Conservation (phyloP, 2,113 vertebrate genomes). For the Trematocara macrostoma region DNA sequence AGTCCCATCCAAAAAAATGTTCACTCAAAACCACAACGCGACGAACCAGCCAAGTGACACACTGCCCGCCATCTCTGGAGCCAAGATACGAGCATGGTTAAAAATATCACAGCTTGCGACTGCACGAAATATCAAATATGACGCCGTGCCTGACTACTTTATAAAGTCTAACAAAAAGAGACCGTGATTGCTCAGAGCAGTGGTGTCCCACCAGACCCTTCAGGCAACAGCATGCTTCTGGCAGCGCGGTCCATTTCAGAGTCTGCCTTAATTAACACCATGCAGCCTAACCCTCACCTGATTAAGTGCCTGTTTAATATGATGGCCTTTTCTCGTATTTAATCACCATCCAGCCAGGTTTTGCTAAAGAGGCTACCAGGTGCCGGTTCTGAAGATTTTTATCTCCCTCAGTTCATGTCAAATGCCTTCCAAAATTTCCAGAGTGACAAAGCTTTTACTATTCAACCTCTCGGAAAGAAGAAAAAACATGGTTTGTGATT, state of each 20-base stretch:
- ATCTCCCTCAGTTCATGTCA: background rate
- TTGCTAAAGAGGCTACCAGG: conserved; percentile 14
- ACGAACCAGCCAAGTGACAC: background rate
- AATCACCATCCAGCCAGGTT: conserved; percentile 40
- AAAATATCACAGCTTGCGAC: background rate
- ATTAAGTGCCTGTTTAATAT: conserved; percentile 54
- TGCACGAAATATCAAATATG: background rate
- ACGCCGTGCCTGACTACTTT: background rate
- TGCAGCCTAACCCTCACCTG: conserved; percentile 38
- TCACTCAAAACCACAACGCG: background rate
- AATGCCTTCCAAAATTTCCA: background rate
- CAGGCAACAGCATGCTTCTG: conserved; percentile 43
- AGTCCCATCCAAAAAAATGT: background rate
- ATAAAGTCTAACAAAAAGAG: conserved; percentile 11
- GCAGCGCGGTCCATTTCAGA: conserved; percentile 36
- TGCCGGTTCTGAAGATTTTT: background rate
- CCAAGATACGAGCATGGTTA: background rate
- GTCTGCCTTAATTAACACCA: conserved; percentile 53
- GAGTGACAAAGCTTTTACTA: background rate
- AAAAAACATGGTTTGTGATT: background rate
- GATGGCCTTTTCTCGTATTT: conserved; percentile 31
- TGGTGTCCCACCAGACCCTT: conserved; percentile 37
- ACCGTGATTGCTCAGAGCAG: conserved; percentile 1
- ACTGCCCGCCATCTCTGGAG: background rate
- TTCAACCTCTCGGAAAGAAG: background rate